Conservation (phyloP, 2,888 invertebrate genomes). For the Baccha elongata region DNA sequence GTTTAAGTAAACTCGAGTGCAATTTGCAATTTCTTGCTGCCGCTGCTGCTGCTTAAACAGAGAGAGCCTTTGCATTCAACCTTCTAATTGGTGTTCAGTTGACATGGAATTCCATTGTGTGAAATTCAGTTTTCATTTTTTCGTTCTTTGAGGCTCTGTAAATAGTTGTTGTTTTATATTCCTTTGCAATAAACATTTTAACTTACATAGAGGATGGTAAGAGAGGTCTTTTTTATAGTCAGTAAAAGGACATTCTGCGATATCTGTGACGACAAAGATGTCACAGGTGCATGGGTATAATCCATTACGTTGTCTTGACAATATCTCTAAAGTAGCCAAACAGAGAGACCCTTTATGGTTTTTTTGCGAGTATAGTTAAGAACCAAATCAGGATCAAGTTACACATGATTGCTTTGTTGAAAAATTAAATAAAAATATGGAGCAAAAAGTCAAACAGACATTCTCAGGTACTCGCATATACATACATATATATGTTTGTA, state of each 20-base stretch:
- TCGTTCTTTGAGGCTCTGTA: background rate
- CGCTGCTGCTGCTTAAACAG: background rate
- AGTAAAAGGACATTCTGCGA: background rate
- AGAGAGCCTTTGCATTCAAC: background rate
- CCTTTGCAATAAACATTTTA: background rate
- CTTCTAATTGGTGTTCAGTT: slow-evolving; percentile 17
- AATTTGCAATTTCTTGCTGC: slow-evolving; percentile 51
- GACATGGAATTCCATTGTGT: slow-evolving; percentile 7
- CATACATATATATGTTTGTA: too few species aligned
- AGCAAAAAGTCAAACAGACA: too few species aligned
- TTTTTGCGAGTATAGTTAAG: too few species aligned
- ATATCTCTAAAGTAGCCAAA: too few species aligned
- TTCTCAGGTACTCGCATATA: background rate
- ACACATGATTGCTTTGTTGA: too few species aligned
- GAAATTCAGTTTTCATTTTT: background rate
- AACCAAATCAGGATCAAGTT: too few species aligned
- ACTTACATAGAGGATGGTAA: background rate
- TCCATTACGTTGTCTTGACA: background rate
- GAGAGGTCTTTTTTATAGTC: background rate
- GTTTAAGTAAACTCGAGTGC: slow-evolving; percentile 54
- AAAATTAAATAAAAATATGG: too few species aligned
- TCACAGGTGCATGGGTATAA: background rate
- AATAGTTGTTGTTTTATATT: background rate
- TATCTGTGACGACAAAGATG: background rate
- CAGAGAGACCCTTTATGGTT: too few species aligned